Conservation (phyloP, 2,888 invertebrate genomes). For the Monoplex corrugatus region DNA sequence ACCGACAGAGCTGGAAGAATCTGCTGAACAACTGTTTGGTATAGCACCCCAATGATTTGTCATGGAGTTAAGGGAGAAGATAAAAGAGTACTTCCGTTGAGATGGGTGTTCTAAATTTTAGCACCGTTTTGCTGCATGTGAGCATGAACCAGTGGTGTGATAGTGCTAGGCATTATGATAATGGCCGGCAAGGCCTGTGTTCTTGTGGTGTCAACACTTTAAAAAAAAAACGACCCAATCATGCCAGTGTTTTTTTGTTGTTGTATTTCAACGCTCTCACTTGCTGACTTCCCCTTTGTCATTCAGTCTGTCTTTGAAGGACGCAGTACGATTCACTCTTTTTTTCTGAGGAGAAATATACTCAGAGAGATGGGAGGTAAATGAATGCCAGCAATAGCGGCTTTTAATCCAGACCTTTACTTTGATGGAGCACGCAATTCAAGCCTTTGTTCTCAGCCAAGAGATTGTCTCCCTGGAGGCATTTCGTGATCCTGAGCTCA, state of each 20-base stretch:
- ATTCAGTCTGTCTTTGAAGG: neutral
- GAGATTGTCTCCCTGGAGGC: neutral
- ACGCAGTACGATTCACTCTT: neutral
- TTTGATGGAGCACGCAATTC: slow-evolving; percentile 19
- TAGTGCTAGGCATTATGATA: too few species aligned
- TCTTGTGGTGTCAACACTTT: neutral
- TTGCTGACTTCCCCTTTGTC: too few species aligned
- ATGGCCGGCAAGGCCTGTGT: too few species aligned
- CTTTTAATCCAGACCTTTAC: slow-evolving; percentile 20
- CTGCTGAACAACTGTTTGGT: too few species aligned
- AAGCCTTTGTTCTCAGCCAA: neutral
- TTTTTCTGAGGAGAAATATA: neutral
- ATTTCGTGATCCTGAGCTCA: neutral
- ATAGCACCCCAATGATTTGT: too few species aligned
- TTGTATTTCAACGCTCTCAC: neutral
- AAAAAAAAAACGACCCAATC: neutral
- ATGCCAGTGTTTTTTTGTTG: neutral
- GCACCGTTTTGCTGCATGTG: neutral
- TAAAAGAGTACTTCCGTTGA: too few species aligned
- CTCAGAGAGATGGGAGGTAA: neutral
- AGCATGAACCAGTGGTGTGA: neutral
- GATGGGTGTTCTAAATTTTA: neutral
- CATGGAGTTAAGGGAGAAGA: too few species aligned
- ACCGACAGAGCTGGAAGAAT: too few species aligned
- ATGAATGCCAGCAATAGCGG: neutral